These are phyloP conservation scores for Bilobella aurantiaca DNA, from an alignment of 1,140 invertebrate species.

Conservation along the genomic window DNA sequence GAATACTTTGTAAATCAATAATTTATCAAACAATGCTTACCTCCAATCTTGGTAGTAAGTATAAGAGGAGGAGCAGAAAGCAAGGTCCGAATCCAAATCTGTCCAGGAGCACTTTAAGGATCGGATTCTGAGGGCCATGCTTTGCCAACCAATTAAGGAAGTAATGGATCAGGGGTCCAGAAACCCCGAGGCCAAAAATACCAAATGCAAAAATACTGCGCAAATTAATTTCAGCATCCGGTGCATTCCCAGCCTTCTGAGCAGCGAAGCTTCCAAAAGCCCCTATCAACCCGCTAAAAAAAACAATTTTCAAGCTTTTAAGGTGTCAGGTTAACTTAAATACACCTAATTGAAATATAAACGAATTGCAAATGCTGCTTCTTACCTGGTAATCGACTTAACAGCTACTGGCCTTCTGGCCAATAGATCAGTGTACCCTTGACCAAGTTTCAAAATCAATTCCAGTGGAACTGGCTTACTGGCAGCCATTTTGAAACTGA, in stretches of 20 bases:
- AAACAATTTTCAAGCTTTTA: too few species aligned
- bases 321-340: too few species aligned
- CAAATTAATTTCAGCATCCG: neutral
- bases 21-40: too few species aligned
- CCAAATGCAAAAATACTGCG: slow-evolving; percentile 10
- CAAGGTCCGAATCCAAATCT: slow-evolving; percentile 14
- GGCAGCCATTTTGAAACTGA: neutral
- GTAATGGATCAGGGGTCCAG: slow-evolving; percentile 9
- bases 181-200: slow-evolving; percentile 3
- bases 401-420: neutral
- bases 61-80: slow-evolving; percentile 1
- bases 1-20: too few species aligned
- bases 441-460: neutral
- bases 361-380: neutral
- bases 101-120: slow-evolving; percentile 13
- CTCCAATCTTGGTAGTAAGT: slow-evolving; percentile 10
- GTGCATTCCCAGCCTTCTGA: neutral
- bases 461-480: neutral
- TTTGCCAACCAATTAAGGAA: slow-evolving; percentile 12
- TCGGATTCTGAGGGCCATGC: slow-evolving; percentile 2
- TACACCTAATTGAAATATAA: neutral
- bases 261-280: slow-evolving; percentile 12
- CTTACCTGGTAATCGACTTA: slow-evolving; percentile 1
- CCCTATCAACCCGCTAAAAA: neutral
- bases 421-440: neutral